These are phyloP conservation scores for Synanthedon vespiformis DNA, from an alignment of 2,888 invertebrate genomes.

Conservation along the genomic window DNA sequence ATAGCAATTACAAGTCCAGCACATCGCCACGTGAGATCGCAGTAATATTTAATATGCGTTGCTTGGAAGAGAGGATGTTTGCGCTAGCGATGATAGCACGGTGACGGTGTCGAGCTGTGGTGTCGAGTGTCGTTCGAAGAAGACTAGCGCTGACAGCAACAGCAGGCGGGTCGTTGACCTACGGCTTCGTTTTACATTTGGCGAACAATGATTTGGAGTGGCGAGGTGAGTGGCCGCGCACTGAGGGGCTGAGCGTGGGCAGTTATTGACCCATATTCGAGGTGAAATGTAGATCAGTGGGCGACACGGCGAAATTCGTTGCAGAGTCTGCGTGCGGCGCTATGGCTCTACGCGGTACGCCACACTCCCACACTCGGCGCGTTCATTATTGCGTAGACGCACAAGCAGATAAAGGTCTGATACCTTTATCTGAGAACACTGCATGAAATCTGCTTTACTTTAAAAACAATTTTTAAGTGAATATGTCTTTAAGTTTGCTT, in stretches of 20 bases:
- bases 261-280: constrained; percentile 70
- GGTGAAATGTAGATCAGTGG: constrained; percentile 72
- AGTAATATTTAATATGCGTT: too few species aligned
- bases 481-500: too few species aligned
- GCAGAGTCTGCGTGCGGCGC: constrained; percentile 25
- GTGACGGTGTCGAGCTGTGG: constrained; percentile 24
- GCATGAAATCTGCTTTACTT: too few species aligned
- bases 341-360: neutral
- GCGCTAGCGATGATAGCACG: constrained; percentile 35
- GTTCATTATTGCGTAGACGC: constrained; percentile 10
- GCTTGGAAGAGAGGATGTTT: constrained; percentile 37
- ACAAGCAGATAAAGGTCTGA: neutral
- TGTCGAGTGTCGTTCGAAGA: constrained; percentile 60
- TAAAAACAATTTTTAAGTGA: too few species aligned
- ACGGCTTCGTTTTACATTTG: constrained; percentile 61
- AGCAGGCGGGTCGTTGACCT: constrained; percentile 49
- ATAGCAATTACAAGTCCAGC: too few species aligned
- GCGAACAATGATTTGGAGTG: constrained; percentile 70
- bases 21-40: too few species aligned
- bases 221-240: constrained; percentile 66
- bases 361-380: neutral
- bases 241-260: constrained; percentile 68
- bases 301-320: constrained; percentile 67
- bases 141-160: constrained; percentile 48
- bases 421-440: too few species aligned